Evolutionary conservation across 2,888 invertebrate species (phyloP).

Genomic region (Nasonovia ribisnigri): DNA sequence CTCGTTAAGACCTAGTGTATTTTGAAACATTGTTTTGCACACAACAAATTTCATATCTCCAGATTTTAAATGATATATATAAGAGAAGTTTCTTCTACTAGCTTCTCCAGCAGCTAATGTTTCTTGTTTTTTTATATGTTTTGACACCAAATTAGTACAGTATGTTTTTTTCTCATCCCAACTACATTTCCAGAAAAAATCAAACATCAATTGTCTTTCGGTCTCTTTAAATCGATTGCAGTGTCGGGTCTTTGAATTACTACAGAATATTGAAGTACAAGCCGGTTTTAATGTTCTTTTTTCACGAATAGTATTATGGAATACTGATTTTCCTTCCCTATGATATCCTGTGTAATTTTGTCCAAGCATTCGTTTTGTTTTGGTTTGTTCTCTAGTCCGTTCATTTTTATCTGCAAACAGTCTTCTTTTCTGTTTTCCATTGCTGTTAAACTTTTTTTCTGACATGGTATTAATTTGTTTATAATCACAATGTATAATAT

Average conservation of each 20-base stretch:
- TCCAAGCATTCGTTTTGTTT: neutral
- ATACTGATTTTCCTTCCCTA: neutral
- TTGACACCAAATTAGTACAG: neutral
- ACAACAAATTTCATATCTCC: neutral
- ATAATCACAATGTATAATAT: too few relatives aligned
- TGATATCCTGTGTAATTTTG: neutral
- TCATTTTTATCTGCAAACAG: neutral
- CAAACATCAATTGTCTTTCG: neutral
- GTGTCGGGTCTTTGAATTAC: neutral
- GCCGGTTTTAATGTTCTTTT: neutral
- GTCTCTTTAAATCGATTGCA: neutral
- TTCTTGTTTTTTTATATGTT: neutral
- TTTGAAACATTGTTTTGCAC: neutral
- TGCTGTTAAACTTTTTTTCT: neutral
- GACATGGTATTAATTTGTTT: too few relatives aligned
- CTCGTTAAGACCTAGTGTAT: neutral
- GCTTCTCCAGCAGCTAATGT: neutral
- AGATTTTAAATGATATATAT: neutral
- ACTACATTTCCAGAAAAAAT: neutral
- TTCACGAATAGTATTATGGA: neutral
- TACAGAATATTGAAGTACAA: neutral
- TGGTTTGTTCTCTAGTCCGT: neutral
- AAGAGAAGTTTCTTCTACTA: conserved; percentile 2
- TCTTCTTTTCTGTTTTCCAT: neutral
- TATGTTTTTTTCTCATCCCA: neutral